phyloP scores from a whole-genome alignment of 2,113 vertebrate genomes.

The Etheostoma cragini region DNA sequence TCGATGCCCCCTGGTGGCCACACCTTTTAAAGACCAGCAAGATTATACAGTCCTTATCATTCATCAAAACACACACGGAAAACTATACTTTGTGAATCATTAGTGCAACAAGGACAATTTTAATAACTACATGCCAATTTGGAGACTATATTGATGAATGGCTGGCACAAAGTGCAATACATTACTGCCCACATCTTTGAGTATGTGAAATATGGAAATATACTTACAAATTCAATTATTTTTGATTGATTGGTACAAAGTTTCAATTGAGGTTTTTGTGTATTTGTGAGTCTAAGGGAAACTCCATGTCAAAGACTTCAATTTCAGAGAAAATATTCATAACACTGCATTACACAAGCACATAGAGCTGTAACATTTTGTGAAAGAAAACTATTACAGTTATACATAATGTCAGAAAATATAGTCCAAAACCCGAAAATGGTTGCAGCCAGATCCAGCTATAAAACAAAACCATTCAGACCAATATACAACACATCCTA shows the following conservation, averaged over 20 bases:
- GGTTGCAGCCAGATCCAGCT: not conserved
- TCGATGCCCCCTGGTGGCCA: too few relatives aligned
- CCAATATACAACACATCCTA: not conserved
- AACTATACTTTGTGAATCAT: conserved; percentile 16
- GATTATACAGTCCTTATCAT: too few relatives aligned
- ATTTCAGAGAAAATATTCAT: conserved; percentile 2
- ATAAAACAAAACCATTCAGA: not conserved
- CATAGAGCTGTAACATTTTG: not conserved
- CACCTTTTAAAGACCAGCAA: too few relatives aligned
- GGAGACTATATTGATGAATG: conserved; percentile 27
- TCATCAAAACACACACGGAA: not conserved
- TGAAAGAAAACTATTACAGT: not conserved
- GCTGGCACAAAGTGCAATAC: conserved; percentile 1
- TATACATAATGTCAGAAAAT: too few relatives aligned
- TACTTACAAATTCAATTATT: conserved; percentile 8
- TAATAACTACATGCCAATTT: conserved; percentile 11
- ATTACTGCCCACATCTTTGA: not conserved
- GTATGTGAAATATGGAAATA: conserved; percentile 14
- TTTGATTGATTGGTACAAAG: conserved; percentile 15
- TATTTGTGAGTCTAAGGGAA: not conserved
- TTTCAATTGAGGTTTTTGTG: not conserved
- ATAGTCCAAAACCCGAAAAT: too few relatives aligned
- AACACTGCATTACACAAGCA: not conserved
- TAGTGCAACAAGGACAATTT: conserved; percentile 12
- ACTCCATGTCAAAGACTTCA: not conserved